Conservation (phyloP, 2,797 vertebrate genomes). For the Lagocephalus sceleratus region DNA sequence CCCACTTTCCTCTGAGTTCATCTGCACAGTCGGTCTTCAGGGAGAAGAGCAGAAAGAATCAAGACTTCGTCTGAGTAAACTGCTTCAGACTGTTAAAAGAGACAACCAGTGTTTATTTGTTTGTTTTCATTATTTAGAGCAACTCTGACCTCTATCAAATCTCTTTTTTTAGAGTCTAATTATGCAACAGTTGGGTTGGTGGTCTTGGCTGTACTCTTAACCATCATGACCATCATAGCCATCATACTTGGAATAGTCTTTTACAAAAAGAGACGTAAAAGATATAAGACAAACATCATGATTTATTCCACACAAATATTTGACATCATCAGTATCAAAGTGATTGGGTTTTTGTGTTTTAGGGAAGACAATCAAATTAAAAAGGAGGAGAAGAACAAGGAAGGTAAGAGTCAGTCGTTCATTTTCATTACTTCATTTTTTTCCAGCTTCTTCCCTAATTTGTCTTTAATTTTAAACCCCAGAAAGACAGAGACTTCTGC, state of each 20-base stretch:
- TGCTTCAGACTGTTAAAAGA: fast-evolving
- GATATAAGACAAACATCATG: neutral
- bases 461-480: neutral
- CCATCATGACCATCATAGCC: neutral
- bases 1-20: constrained; percentile 20
- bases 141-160: neutral
- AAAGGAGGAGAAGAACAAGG: neutral
- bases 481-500: neutral
- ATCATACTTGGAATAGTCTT: neutral
- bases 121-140: no score
- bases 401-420: neutral
- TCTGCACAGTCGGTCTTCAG: constrained; percentile 48
- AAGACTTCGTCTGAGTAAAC: constrained; percentile 9
- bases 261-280: constrained; percentile 29
- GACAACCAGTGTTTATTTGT: neutral
- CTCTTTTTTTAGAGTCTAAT: constrained; percentile 4
- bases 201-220: constrained; percentile 13
- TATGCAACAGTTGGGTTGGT: constrained; percentile 28
- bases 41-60: constrained; percentile 17
- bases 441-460: neutral
- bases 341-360: constrained; percentile 1
- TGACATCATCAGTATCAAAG: no score
- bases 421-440: no score
- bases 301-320: neutral
- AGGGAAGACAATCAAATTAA: neutral